Evolutionary conservation across 2,888 invertebrate species (phyloP), one percentile per base, ranked within the genome.

Genomic region (Petrophora chlorosata): DNA sequence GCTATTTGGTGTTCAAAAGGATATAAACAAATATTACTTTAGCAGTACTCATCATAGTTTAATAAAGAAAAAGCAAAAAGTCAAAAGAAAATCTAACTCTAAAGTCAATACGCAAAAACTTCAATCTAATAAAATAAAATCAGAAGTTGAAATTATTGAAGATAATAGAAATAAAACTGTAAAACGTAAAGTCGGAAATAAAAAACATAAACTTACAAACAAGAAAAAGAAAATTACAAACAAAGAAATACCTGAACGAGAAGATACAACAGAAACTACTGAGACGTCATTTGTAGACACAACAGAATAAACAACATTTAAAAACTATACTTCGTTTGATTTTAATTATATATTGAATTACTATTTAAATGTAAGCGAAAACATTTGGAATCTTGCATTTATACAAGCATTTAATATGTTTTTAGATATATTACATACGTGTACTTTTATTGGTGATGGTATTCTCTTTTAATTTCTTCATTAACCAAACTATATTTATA

Each of bases 1-100:
- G 12, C 57, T 86, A 3, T 59, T 82, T 15, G 66, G 77, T 15
- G 69, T 80, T 9, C 73, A 79, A 13, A 67, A 79, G 36, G 76
- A 74, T 25, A 53, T 85, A 19, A 56, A 59, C 19, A 68, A 71
- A 9, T 73, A 72, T 58, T 53, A 74, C 7, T 56, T 58, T 40
- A 49, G 50, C 15, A 19, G 53, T 9, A 53, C n/a, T n/a, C n/a
- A 55, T 38, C 63, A 59, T 38, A 54, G 39, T 5, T 56, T 50
- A 23, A 63, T 50, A 43, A 61, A 56, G 44, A 71, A 53, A 50
- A 54, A 53, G 42, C 67, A 51, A 36, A 57, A 48, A 35, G 51
- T 30, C 15, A 63, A 53, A 38, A 41, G 3, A 45, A 58, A 49
- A 32, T 13, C 12, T 3, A 22, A 43, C 3, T n/a, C n/a, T 8